phyloP scores from a whole-genome alignment of 2,888 invertebrate species.

The Lepetodrilus schrolli region DNA sequence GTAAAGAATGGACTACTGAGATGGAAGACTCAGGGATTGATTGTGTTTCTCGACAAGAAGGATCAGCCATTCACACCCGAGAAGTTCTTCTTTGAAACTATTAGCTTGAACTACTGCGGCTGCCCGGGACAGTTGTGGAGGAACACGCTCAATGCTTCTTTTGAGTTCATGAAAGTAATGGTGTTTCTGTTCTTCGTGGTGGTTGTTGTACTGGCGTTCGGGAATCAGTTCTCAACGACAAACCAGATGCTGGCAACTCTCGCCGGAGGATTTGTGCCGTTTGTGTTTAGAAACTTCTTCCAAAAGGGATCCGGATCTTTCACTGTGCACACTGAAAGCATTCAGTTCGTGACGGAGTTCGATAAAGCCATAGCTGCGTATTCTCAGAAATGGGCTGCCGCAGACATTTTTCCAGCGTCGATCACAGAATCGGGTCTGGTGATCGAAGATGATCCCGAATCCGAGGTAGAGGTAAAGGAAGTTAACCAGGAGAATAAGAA shows the following conservation, averaged over 20 bases:
- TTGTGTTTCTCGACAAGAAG: slow-evolving; percentile 57
- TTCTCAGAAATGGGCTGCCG: slow-evolving; percentile 39
- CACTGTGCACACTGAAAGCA: slow-evolving; percentile 58
- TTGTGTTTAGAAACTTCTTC: slow-evolving; percentile 56
- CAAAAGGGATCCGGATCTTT: slow-evolving; percentile 46
- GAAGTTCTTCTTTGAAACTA: slow-evolving; percentile 55
- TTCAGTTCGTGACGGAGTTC: slow-evolving; percentile 50
- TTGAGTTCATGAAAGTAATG: slow-evolving; percentile 51
- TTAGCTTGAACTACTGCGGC: slow-evolving; percentile 54
- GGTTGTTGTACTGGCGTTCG: slow-evolving; percentile 58
- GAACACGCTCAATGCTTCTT: slow-evolving; percentile 47
- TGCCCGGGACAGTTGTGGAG: slow-evolving; percentile 59
- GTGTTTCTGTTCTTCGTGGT: slow-evolving; percentile 60
- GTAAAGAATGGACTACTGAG: slow-evolving; percentile 37
- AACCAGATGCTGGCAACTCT: slow-evolving; percentile 61
- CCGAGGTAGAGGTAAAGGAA: slow-evolving; percentile 19
- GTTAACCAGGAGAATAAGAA: neutral
- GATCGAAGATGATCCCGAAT: slow-evolving; percentile 12
- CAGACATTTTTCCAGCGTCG: slow-evolving; percentile 35
- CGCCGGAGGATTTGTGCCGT: slow-evolving; percentile 59
- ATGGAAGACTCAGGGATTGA: slow-evolving; percentile 58
- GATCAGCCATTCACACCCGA: slow-evolving; percentile 60
- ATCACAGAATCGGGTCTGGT: slow-evolving; percentile 15
- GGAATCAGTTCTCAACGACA: slow-evolving; percentile 58
- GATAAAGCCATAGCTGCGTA: slow-evolving; percentile 33